Evolutionary conservation across 2,797 vertebrate genomes (phyloP).

Genomic region (Choloepus didactylus): DNA sequence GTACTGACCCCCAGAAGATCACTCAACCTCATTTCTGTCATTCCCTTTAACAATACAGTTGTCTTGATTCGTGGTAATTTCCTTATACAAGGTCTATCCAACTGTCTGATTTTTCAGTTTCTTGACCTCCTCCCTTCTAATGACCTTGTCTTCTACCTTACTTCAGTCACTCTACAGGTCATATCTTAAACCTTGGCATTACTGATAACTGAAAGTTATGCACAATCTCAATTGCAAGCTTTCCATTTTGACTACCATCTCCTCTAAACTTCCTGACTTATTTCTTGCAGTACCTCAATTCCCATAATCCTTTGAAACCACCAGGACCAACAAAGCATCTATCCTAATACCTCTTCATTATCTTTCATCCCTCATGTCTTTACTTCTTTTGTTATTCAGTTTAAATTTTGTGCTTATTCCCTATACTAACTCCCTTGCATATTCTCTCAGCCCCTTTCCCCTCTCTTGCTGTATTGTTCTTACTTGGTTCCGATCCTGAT

Average conservation of each 20-base stretch:
- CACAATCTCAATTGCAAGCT: slow-evolving; percentile 24
- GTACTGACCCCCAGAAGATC: slow-evolving; percentile 63
- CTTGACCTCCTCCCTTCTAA: slow-evolving; percentile 5
- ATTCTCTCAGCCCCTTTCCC: slow-evolving; percentile 8
- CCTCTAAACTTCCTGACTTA: not conserved
- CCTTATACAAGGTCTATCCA: not conserved
- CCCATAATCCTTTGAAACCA: slow-evolving; percentile 6
- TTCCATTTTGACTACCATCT: not conserved
- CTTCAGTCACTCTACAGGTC: not conserved
- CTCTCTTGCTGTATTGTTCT: not conserved
- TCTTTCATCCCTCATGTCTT: not conserved
- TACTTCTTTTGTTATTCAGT: slow-evolving; percentile 14
- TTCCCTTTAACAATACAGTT: slow-evolving; percentile 38
- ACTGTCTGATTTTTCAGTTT: slow-evolving; percentile 56
- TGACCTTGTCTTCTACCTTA: not conserved
- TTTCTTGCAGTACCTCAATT: slow-evolving; percentile 11
- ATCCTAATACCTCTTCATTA: not conserved
- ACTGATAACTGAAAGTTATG: not conserved
- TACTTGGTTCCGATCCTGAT: slow-evolving; percentile 21
- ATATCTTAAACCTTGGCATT: slow-evolving; percentile 16
- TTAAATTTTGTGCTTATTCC: slow-evolving; percentile 45
- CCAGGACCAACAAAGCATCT: slow-evolving; percentile 7
- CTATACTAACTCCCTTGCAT: not conserved
- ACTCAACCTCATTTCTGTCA: slow-evolving; percentile 67
- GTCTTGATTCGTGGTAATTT: slow-evolving; percentile 53